Evolutionary conservation across 2,888 invertebrate genomes (phyloP).

Genomic region (Disparrhopalites patrizii): DNA sequence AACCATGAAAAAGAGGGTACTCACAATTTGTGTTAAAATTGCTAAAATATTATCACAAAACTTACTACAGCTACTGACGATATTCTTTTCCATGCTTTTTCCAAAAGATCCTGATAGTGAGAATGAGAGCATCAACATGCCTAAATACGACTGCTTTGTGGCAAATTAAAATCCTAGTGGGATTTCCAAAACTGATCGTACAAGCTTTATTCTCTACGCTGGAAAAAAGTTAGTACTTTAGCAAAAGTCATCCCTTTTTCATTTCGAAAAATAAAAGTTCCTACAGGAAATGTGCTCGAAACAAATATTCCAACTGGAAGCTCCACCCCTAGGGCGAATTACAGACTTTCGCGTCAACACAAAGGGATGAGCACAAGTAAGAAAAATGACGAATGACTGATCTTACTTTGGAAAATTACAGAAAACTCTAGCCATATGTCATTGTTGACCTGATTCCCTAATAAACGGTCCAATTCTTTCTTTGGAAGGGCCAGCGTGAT

Average conservation of each 20-base stretch:
- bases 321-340: constrained; percentile 94
- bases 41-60: no score
- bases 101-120: no score
- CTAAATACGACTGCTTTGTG: constrained; percentile 98
- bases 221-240: constrained; percentile 73
- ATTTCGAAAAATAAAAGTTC: no score
- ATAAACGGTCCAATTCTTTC: no score
- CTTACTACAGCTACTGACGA: no score
- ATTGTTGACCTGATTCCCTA: no score
- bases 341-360: constrained; percentile 75
- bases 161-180: constrained; percentile 98
- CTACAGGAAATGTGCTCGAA: no score
- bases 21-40: no score
- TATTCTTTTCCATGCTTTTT: no score
- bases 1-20: constrained; percentile 49
- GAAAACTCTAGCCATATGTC: constrained; percentile 68
- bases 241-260: no score
- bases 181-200: constrained; percentile 90
- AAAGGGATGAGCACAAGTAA: constrained; percentile 91
- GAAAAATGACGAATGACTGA: constrained; percentile 95
- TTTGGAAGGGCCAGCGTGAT: constrained; percentile 72
- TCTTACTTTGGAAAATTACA: constrained; percentile 80
- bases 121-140: no score
- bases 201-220: constrained; percentile 68
- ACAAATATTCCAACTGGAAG: constrained; percentile 69